Percentiles rank a stretch among this genome's conserved stretches.
Evolutionary conservation across 2,888 invertebrate genomes (phyloP).

Genomic region (Anorthoa munda): DNA sequence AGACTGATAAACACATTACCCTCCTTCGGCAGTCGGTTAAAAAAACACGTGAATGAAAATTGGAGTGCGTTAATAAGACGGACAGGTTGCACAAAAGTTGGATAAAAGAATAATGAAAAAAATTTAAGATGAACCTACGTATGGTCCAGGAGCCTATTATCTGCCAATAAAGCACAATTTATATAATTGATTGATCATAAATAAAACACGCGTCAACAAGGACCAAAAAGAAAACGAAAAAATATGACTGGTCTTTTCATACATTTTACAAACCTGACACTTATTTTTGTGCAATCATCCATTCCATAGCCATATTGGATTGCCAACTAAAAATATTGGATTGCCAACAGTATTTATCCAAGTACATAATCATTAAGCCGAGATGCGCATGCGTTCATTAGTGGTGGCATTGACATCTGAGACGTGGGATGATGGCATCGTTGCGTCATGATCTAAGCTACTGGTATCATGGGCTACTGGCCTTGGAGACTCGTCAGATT

Average conservation of each 20-base stretch:
- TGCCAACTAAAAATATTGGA: slow-evolving; percentile 8
- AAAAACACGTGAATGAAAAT: too few relatives aligned
- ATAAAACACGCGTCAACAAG: not conserved
- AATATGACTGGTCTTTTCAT: not conserved
- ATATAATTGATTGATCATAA: too few relatives aligned
- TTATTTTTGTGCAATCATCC: not conserved
- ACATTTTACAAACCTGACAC: not conserved
- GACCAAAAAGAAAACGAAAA: slow-evolving; percentile 4
- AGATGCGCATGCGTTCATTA: slow-evolving; percentile 57
- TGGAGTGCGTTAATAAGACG: too few relatives aligned
- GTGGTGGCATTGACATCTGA: slow-evolving; percentile 66
- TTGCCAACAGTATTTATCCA: slow-evolving; percentile 23
- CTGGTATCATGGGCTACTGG: slow-evolving; percentile 37
- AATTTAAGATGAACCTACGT: not conserved
- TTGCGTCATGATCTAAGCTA: slow-evolving; percentile 63
- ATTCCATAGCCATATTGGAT: not conserved
- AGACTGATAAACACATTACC: too few relatives aligned
- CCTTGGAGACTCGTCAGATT: slow-evolving; percentile 44
- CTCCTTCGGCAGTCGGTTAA: too few relatives aligned
- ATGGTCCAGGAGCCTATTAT: not conserved
- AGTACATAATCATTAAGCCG: slow-evolving; percentile 48
- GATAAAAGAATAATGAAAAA: not conserved
- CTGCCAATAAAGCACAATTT: not conserved
- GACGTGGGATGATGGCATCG: slow-evolving; percentile 69
- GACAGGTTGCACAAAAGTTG: not conserved